phyloP scores from a whole-genome alignment of 2,113 vertebrate genomes.

The Cynoglossus semilaevis region DNA sequence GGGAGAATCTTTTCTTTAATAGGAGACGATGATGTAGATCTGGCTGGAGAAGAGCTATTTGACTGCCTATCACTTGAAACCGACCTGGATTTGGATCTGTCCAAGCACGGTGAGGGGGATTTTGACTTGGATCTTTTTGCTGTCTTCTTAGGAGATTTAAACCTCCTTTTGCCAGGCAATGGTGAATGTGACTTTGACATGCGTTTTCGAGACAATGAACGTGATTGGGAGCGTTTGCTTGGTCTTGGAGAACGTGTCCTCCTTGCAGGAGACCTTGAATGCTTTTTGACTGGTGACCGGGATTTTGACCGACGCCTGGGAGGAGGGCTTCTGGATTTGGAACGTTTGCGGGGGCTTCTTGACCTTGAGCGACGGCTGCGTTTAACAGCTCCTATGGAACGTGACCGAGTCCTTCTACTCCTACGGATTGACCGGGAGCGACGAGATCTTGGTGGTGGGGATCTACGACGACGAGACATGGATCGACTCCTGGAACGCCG shows the following conservation, averaged over 20 bases:
- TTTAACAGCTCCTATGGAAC: constrained; percentile 66
- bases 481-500: constrained; percentile 72
- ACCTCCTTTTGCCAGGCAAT: constrained; percentile 49
- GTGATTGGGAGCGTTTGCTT: constrained; percentile 61
- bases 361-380: constrained; percentile 69
- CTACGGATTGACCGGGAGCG: constrained; percentile 68
- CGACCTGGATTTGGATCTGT: constrained; percentile 67
- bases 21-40: constrained; percentile 61
- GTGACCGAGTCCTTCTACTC: constrained; percentile 70
- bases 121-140: constrained; percentile 70
- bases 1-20: constrained; percentile 40
- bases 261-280: constrained; percentile 64
- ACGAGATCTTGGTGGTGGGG: constrained; percentile 66
- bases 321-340: constrained; percentile 66
- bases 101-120: constrained; percentile 45
- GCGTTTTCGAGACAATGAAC: constrained; percentile 54
- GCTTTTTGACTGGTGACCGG: constrained; percentile 62
- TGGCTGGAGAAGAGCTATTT: constrained; percentile 60
- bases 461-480: constrained; percentile 59
- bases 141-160: constrained; percentile 64
- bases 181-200: constrained; percentile 62
- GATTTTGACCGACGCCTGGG: constrained; percentile 60
- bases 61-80: constrained; percentile 61
- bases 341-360: constrained; percentile 63
- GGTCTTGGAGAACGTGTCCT: constrained; percentile 62